phyloP scores from a whole-genome alignment of 53 echinoderm and acorn worm genomes.

The Stichopus horrens region DNA sequence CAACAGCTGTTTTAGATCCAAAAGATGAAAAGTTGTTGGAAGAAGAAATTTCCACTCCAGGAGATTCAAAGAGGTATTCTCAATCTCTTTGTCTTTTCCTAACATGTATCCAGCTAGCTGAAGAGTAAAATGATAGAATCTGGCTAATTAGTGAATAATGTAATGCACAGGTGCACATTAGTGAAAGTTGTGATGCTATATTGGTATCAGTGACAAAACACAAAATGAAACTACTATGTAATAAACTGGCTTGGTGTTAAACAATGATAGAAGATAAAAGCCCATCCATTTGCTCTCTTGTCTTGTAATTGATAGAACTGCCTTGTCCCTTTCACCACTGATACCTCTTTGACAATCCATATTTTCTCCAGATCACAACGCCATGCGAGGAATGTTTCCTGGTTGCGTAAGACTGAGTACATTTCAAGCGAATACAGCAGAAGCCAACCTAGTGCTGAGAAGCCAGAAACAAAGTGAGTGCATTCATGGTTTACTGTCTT shows the following conservation, averaged over 20 bases:
- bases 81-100: no score
- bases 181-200: no score
- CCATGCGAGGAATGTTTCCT: conserved; percentile 88
- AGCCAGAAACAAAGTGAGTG: conserved; percentile 95
- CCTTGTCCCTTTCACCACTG: background rate
- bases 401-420: conserved; percentile 97
- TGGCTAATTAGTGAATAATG: no score
- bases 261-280: background rate
- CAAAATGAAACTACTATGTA: background rate
- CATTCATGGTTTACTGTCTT: background rate
- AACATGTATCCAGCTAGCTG: no score
- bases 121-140: no score
- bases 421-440: conserved; percentile 99
- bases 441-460: conserved; percentile 81
- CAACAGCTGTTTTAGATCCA: conserved; percentile 73
- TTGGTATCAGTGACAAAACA: background rate
- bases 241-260: background rate
- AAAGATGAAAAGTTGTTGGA: conserved; percentile 94
- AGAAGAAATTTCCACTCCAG: conserved; percentile 91
- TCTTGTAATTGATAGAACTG: background rate
- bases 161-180: no score
- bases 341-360: background rate
- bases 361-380: conserved; percentile 73
- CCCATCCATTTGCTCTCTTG: background rate
- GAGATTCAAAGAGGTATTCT: conserved; percentile 89